Conservation (phyloP, 2,113 vertebrate genomes). For the Glaucidium brasilianum region DNA sequence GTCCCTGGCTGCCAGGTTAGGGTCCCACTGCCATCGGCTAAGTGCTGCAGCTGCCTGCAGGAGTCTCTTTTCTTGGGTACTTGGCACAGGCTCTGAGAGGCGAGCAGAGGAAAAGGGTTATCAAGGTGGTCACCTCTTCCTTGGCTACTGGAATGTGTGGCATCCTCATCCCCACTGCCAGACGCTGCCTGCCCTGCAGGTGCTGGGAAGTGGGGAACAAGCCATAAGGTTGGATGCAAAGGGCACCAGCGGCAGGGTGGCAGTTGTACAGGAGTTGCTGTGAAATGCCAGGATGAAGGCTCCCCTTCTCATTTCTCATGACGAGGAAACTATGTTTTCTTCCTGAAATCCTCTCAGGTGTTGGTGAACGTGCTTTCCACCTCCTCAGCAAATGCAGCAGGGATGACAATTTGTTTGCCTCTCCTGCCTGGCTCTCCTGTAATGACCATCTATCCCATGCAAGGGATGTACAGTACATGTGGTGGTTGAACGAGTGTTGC, state of each 20-base stretch:
- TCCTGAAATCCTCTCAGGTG: background rate
- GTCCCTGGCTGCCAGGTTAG: background rate
- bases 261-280: background rate
- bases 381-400: background rate
- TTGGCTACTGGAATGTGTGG: rapidly evolving
- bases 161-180: rapidly evolving
- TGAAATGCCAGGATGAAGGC: background rate
- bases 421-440: background rate
- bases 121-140: background rate
- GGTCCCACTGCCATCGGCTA: background rate
- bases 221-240: rapidly evolving
- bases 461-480: background rate
- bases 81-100: background rate
- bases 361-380: rapidly evolving
- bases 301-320: background rate
- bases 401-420: background rate
- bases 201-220: background rate
- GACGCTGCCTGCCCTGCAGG: rapidly evolving
- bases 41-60: rapidly evolving
- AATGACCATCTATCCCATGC: background rate
- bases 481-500: background rate
- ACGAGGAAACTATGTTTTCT: background rate
- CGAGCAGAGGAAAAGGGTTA: background rate
- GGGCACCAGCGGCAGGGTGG: background rate
- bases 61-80: background rate